Evolutionary conservation across 2,888 invertebrate genomes (phyloP).

Genomic region (Drosophila melanosoma): DNA sequence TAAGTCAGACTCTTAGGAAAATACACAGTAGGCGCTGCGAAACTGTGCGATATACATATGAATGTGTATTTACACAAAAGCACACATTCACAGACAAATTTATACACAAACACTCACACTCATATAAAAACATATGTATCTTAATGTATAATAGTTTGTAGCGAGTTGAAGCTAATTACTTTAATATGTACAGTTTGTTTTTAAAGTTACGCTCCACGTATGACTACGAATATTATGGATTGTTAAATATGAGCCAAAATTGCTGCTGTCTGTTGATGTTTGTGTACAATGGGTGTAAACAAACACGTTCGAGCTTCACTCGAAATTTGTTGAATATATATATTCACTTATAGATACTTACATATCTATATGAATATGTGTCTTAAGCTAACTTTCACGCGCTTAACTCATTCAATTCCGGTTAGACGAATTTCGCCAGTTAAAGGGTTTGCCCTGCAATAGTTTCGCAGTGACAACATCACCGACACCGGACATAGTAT

Average conservation of each 20-base stretch:
- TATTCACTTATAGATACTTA: neutral
- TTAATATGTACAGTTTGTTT: conserved; percentile 16
- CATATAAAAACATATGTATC: neutral
- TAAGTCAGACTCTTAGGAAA: conserved; percentile 9
- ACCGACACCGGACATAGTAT: neutral
- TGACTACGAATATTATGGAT: neutral
- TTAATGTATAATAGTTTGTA: neutral
- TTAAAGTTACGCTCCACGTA: conserved; percentile 8
- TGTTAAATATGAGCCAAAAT: conserved; percentile 2
- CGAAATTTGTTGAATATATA: neutral
- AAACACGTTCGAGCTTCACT: neutral
- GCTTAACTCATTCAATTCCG: neutral
- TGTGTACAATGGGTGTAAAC: conserved; percentile 15
- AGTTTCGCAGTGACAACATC: neutral
- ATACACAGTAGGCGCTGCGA: neutral
- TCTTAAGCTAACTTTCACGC: neutral
- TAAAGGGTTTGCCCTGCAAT: neutral
- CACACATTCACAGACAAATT: neutral
- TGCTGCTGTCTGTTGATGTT: neutral
- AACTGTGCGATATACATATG: neutral
- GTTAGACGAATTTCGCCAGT: neutral
- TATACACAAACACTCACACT: neutral
- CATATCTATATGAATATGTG: neutral
- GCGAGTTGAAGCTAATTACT: conserved; percentile 22
- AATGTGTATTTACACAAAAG: neutral